A percentile compares a stretch with the other conserved stretches of the same genome.
phyloP scores from a whole-genome alignment of 1,140 invertebrate genomes.

The Scaptomyza montana region DNA sequence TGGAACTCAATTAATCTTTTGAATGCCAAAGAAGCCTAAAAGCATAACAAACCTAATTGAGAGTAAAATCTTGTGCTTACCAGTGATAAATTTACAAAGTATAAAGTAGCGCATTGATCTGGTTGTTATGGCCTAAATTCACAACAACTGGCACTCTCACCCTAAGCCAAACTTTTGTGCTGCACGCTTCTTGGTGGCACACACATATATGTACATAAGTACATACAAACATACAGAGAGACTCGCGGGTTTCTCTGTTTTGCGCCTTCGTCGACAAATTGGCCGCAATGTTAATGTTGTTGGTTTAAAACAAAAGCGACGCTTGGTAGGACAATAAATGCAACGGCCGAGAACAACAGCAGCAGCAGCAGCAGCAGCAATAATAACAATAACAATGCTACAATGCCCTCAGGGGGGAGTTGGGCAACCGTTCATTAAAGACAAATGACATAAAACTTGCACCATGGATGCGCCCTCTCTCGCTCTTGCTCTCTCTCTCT shows the following conservation, averaged over 20 bases:
- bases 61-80: too few relatives aligned
- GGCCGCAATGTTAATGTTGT: slow-evolving; percentile 63
- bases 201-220: neutral
- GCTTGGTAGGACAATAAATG: slow-evolving; percentile 65
- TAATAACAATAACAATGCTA: slow-evolving; percentile 12
- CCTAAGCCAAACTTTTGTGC: slow-evolving; percentile 28
- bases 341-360: slow-evolving; percentile 32
- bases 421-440: slow-evolving; percentile 71
- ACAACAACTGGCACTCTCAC: neutral
- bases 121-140: neutral
- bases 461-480: slow-evolving; percentile 11
- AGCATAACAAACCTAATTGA: too few relatives aligned
- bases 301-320: slow-evolving; percentile 74
- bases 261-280: slow-evolving; percentile 68
- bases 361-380: slow-evolving; percentile 8
- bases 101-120: neutral
- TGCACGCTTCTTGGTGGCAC: slow-evolving; percentile 34
- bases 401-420: slow-evolving; percentile 26
- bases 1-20: too few relatives aligned
- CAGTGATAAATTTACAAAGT: neutral
- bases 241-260: slow-evolving; percentile 44
- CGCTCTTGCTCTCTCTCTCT: neutral
- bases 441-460: slow-evolving; percentile 71
- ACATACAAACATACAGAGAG: neutral
- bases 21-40: too few relatives aligned